phyloP scores from a whole-genome alignment of 2,888 invertebrate genomes.

The Subacronicta megacephala region DNA sequence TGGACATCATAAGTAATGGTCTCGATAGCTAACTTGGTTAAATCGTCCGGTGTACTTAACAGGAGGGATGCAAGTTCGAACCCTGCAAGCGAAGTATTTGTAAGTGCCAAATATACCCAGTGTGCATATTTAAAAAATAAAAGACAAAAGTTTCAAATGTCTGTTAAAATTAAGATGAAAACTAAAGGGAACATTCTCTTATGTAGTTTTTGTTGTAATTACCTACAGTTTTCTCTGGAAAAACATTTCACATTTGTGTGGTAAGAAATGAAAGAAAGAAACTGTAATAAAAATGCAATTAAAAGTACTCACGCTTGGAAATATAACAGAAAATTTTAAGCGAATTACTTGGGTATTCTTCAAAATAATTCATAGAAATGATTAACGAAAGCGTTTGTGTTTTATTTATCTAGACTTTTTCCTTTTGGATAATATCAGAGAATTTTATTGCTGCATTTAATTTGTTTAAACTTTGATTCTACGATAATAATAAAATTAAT shows the following conservation, averaged over 20 bases:
- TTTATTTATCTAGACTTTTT: neutral
- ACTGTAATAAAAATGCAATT: constrained; percentile 54
- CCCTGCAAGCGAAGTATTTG: no score
- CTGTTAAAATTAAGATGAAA: constrained; percentile 3
- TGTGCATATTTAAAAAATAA: no score
- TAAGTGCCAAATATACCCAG: no score
- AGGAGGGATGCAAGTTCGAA: no score
- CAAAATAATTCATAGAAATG: constrained; percentile 13
- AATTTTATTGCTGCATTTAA: no score
- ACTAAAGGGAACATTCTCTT: constrained; percentile 25
- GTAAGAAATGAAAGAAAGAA: constrained; percentile 45
- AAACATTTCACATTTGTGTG: constrained; percentile 54
- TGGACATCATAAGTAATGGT: no score
- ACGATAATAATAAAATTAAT: no score
- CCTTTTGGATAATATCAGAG: neutral
- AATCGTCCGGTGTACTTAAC: no score
- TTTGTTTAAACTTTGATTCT: no score
- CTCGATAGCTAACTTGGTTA: no score
- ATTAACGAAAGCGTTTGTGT: constrained; percentile 3
- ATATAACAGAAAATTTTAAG: constrained; percentile 24
- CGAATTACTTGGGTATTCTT: constrained; percentile 27
- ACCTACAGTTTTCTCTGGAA: constrained; percentile 47
- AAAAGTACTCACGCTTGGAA: constrained; percentile 43
- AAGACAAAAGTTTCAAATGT: neutral
- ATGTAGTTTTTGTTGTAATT: constrained; percentile 55